Evolutionary conservation across 2,888 invertebrate species (phyloP).

Genomic region (Drosophila borborema): DNA sequence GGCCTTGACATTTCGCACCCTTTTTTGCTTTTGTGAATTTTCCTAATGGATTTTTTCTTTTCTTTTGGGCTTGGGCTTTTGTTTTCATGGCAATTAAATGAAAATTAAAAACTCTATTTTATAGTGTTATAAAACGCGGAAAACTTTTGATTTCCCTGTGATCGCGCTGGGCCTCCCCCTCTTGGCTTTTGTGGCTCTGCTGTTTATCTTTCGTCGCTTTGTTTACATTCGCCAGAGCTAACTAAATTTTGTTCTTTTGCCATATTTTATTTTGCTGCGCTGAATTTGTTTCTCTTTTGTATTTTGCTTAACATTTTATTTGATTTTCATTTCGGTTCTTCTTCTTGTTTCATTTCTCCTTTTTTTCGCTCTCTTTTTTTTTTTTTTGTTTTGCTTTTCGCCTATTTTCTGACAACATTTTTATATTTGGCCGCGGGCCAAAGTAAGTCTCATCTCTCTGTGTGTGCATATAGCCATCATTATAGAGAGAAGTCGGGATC

Average conservation of each 20-base stretch:
- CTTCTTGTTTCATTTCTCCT: constrained; percentile 8
- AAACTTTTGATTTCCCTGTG: constrained; percentile 6
- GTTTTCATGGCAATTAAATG: constrained; percentile 39
- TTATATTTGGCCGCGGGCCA: constrained; percentile 70
- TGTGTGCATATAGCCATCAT: constrained; percentile 14
- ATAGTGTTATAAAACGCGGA: constrained; percentile 1
- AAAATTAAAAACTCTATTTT: constrained; percentile 27
- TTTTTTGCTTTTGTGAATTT: constrained; percentile 33
- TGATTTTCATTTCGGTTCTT: constrained; percentile 57
- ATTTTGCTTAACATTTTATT: constrained; percentile 77
- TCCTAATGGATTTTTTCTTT: constrained; percentile 30
- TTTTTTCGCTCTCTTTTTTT: constrained; percentile 13
- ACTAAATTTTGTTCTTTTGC: constrained; percentile 22
- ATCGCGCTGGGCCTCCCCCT: background rate
- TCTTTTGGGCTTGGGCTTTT: background rate
- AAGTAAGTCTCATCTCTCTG: constrained; percentile 65
- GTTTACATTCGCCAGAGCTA: constrained; percentile 68
- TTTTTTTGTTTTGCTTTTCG: constrained; percentile 22
- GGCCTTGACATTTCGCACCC: constrained; percentile 63
- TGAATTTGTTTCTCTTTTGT: constrained; percentile 71
- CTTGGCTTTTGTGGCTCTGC: constrained; percentile 64
- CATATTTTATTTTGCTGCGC: constrained; percentile 52
- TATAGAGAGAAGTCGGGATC: constrained; percentile 15
- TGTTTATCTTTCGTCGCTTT: constrained; percentile 77
- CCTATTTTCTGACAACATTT: constrained; percentile 59